Conservation (phyloP, 2,888 invertebrate species). For the Arrhopalites spinosus region DNA sequence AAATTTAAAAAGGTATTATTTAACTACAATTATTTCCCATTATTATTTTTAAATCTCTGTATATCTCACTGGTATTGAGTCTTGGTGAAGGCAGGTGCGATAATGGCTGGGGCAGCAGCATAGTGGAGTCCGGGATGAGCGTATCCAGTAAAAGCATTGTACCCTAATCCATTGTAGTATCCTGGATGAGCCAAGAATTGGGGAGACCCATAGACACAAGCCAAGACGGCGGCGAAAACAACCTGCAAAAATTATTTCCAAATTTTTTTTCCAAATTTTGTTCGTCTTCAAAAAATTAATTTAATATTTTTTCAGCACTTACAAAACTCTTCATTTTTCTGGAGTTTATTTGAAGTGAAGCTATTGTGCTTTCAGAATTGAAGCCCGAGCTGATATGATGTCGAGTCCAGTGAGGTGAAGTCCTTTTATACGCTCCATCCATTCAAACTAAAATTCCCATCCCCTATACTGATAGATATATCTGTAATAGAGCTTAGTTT, state of each 20-base stretch:
- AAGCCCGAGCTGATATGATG: constrained; percentile 29
- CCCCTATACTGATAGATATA: not conserved
- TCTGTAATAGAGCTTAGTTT: too few species aligned
- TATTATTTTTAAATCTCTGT: too few species aligned
- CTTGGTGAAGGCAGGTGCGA: constrained; percentile 50
- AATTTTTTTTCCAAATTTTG: too few species aligned
- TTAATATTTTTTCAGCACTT: too few species aligned
- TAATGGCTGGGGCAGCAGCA: constrained; percentile 20
- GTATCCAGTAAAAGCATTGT: not conserved
- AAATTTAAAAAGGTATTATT: too few species aligned
- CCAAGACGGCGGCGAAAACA: constrained; percentile 51
- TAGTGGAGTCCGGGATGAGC: constrained; percentile 7
- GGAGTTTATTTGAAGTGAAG: constrained; percentile 5
- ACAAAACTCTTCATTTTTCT: constrained; percentile 36
- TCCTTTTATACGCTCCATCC: constrained; percentile 20
- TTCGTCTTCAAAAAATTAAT: too few species aligned
- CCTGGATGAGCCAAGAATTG: constrained; percentile 13
- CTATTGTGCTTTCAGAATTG: constrained; percentile 17
- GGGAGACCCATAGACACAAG: constrained; percentile 45
- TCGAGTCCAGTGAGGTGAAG: not conserved
- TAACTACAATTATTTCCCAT: too few species aligned
- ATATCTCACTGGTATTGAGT: constrained; percentile 64
- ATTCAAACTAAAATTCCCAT: too few species aligned
- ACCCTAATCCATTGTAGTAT: not conserved
- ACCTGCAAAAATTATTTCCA: too few species aligned